Conservation (phyloP, 2,113 vertebrate species). For the Ramphastos sulfuratus region DNA sequence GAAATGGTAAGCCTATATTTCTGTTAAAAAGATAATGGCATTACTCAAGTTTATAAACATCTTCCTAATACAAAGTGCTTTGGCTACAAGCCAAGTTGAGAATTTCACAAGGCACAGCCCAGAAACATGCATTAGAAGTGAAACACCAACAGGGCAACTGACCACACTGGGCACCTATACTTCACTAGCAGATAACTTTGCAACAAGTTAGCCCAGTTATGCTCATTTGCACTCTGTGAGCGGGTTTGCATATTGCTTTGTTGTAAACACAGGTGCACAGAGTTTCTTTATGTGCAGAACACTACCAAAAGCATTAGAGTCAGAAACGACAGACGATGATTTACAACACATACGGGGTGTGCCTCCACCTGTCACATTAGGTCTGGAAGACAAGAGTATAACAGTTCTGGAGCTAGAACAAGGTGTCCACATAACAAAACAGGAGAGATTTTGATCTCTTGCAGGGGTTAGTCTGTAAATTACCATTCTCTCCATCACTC, state of each 20-base stretch:
- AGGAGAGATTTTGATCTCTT: constrained; percentile 44
- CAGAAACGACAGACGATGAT: neutral
- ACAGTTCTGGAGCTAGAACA: constrained; percentile 26
- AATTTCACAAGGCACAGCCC: neutral
- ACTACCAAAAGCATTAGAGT: neutral
- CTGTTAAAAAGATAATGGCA: neutral
- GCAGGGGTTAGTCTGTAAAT: constrained; percentile 76
- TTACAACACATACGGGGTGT: neutral
- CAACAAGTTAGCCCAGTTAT: neutral
- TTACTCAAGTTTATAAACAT: neutral
- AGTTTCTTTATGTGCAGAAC: neutral
- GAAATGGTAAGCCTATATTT: neutral
- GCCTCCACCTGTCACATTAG: neutral
- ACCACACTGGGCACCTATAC: neutral
- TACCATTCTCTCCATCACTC: constrained; percentile 69
- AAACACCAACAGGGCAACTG: neutral
- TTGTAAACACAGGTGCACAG: neutral
- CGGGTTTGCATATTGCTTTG: neutral
- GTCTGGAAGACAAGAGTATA: neutral
- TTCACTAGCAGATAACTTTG: neutral
- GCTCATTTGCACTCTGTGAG: neutral
- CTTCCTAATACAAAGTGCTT: neutral
- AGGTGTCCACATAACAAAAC: neutral
- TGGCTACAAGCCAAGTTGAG: neutral
- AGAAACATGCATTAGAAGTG: constrained; percentile 31